Conservation (phyloP, 2,113 vertebrate genomes). For the Ariopsis seemanni region DNA sequence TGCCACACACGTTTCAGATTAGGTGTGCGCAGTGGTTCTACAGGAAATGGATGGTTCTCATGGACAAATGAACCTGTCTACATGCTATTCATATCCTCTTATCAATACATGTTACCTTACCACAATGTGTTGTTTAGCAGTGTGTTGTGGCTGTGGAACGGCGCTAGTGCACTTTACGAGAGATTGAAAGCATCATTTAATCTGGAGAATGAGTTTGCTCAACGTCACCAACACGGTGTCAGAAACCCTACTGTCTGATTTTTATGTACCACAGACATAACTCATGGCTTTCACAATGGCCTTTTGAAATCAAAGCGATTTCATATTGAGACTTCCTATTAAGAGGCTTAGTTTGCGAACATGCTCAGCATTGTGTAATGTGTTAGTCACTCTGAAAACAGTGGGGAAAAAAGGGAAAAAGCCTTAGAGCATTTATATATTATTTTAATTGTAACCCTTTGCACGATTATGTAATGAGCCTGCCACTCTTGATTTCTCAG, state of each 20-base stretch:
- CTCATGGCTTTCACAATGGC: constrained; percentile 8
- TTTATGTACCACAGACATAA: constrained; percentile 6
- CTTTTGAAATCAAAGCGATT: constrained; percentile 14
- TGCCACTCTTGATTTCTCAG: constrained; percentile 37
- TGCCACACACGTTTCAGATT: background rate
- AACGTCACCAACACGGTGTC: background rate
- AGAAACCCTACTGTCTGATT: background rate
- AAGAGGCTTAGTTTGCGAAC: constrained; percentile 29
- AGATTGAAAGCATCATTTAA: background rate
- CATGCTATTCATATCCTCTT: constrained; percentile 4
- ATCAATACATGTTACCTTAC: background rate
- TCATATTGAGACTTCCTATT: constrained; percentile 16
- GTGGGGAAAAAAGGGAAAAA: background rate
- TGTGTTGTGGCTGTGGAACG: background rate
- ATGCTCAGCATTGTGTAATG: constrained; percentile 22
- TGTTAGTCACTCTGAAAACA: constrained; percentile 20
- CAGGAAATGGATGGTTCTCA: constrained; percentile 11
- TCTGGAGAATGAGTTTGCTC: constrained; percentile 1
- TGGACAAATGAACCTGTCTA: background rate
- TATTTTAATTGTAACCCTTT: background rate
- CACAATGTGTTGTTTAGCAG: background rate
- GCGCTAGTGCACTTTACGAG: background rate
- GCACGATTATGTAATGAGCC: background rate
- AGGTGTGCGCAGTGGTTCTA: background rate
- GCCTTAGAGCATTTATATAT: background rate